Conservation (phyloP, 2,888 invertebrate species). For the Matsumyia berberina region DNA sequence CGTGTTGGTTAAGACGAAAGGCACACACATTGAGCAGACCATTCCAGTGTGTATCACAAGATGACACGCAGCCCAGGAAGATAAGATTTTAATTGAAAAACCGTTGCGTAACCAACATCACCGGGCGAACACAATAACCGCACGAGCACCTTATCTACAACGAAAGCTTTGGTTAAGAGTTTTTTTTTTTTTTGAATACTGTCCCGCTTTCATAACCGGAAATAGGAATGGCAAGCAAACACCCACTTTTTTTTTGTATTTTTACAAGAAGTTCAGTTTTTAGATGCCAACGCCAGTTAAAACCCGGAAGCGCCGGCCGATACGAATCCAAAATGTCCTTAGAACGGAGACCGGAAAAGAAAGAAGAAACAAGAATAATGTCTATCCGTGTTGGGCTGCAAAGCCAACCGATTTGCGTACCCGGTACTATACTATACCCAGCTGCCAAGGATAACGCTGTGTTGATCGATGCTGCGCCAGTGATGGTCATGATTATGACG, state of each 20-base stretch:
- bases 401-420: slow-evolving; percentile 33
- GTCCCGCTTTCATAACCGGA: slow-evolving; percentile 34
- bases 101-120: slow-evolving; percentile 19
- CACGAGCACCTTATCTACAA: not conserved
- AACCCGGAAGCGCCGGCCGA: slow-evolving; percentile 34
- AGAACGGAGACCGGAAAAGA: slow-evolving; percentile 12
- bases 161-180: not conserved
- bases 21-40: not conserved
- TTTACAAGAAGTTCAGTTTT: slow-evolving; percentile 35
- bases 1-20: not conserved
- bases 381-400: slow-evolving; percentile 14
- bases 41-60: slow-evolving; percentile 28
- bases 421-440: slow-evolving; percentile 11
- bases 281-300: slow-evolving; percentile 19
- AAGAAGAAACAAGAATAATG: slow-evolving; percentile 19
- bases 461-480: slow-evolving; percentile 42
- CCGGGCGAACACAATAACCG: not conserved
- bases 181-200: slow-evolving; percentile 9
- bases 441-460: slow-evolving; percentile 26
- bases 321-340: slow-evolving; percentile 37
- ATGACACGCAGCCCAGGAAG: slow-evolving; percentile 36
- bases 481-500: slow-evolving; percentile 29
- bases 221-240: slow-evolving; percentile 33
- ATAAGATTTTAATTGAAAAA: slow-evolving; percentile 60
- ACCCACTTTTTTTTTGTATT: slow-evolving; percentile 34